These are phyloP conservation scores for Ambastaia sidthimunki DNA, from an alignment of 2,797 vertebrate species.

Conservation along the genomic window DNA sequence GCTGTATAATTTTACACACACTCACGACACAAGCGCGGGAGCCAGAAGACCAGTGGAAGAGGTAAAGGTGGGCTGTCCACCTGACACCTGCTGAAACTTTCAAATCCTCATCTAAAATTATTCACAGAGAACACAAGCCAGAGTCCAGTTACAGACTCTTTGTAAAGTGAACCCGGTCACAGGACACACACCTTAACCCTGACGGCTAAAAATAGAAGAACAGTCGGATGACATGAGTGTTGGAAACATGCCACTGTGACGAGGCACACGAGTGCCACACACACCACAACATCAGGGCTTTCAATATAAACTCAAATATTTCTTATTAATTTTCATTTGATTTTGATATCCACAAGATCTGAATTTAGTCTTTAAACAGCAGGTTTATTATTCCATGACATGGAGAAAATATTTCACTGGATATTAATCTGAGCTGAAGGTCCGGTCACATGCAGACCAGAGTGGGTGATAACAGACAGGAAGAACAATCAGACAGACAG, in stretches of 20 bases:
- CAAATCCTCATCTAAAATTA: slow-evolving; percentile 76
- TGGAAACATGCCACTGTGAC: slow-evolving; percentile 3
- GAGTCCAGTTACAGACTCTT: slow-evolving; percentile 74
- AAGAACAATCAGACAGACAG: no score
- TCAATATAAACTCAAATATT: no score
- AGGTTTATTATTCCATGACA: no score
- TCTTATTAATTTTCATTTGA: no score
- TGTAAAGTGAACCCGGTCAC: slow-evolving; percentile 67
- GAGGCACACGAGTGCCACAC: not conserved
- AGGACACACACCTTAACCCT: slow-evolving; percentile 62
- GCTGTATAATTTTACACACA: slow-evolving; percentile 31
- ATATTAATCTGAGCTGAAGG: no score
- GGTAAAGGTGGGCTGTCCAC: slow-evolving; percentile 35
- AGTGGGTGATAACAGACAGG: no score
- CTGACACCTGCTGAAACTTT: slow-evolving; percentile 75
- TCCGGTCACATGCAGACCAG: no score
- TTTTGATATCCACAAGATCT: no score
- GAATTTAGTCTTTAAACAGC: no score
- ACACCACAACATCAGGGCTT: not conserved
- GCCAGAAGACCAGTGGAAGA: slow-evolving; percentile 9
- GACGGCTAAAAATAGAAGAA: slow-evolving; percentile 72
- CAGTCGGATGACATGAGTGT: slow-evolving; percentile 66
- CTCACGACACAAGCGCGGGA: slow-evolving; percentile 39
- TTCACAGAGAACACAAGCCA: slow-evolving; percentile 69
- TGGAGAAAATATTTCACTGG: no score